Evolutionary conservation across 2,888 invertebrate species (phyloP).

Genomic region (Pyrgus malvae): DNA sequence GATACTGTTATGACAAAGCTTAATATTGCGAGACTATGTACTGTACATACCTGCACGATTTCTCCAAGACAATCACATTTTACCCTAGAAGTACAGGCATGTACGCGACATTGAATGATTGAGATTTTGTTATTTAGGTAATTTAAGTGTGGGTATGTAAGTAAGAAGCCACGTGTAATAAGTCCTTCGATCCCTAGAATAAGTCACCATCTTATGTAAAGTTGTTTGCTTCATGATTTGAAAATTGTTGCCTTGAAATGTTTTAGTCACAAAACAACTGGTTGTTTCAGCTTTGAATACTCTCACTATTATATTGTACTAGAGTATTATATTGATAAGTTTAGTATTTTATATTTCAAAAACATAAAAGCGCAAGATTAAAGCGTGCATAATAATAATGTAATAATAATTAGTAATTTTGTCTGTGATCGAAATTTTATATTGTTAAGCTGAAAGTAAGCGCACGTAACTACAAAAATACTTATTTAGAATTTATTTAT

Average conservation of each 20-base stretch:
- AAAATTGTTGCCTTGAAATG: constrained; percentile 70
- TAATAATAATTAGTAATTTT: constrained; percentile 64
- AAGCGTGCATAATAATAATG: constrained; percentile 65
- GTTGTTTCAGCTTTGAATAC: constrained; percentile 72
- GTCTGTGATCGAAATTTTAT: constrained; percentile 80
- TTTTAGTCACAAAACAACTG: constrained; percentile 63
- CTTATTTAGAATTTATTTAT: constrained; percentile 28
- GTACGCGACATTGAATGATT: constrained; percentile 3
- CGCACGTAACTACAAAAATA: constrained; percentile 47
- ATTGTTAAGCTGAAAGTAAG: constrained; percentile 74
- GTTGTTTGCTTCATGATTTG: constrained; percentile 59
- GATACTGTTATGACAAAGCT: constrained; percentile 1
- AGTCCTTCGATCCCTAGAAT: constrained; percentile 22
- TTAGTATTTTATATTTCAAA: constrained; percentile 74
- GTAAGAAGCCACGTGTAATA: constrained; percentile 22
- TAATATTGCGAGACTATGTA: background rate
- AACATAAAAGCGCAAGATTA: constrained; percentile 63
- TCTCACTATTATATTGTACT: constrained; percentile 63
- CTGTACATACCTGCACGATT: background rate
- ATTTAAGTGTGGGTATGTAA: constrained; percentile 15
- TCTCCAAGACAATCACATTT: background rate
- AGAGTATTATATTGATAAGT: constrained; percentile 68
- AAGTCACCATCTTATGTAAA: constrained; percentile 49
- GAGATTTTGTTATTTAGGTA: constrained; percentile 1
- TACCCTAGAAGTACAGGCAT: background rate